Percentiles rank a stretch among this genome's conserved stretches.
Evolutionary conservation across 2,888 invertebrate genomes (phyloP).

Genomic region (Tachina grossa): DNA sequence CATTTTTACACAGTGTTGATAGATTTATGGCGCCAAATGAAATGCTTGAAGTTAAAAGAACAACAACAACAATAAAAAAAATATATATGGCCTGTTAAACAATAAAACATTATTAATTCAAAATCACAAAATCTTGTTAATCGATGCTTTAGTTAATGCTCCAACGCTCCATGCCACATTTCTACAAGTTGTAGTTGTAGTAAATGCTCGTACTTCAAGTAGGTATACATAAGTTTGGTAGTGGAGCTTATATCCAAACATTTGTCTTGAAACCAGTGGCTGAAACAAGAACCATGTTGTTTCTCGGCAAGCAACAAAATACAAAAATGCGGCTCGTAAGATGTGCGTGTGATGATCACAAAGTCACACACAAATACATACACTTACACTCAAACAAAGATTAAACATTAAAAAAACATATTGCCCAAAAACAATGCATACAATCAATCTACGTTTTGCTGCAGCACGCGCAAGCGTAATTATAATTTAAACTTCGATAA

Average conservation of each 20-base stretch:
- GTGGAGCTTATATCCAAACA: constrained; percentile 40
- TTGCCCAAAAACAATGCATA: constrained; percentile 37
- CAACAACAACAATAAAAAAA: constrained; percentile 21
- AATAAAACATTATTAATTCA: constrained; percentile 71
- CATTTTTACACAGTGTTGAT: constrained; percentile 76
- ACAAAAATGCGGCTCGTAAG: constrained; percentile 55
- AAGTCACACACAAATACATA: constrained; percentile 3
- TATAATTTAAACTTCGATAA: constrained; percentile 81
- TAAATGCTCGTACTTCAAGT: constrained; percentile 4
- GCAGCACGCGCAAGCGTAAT: constrained; percentile 74
- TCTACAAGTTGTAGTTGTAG: constrained; percentile 44
- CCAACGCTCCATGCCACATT: constrained; percentile 56
- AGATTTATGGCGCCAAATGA: constrained; percentile 82
- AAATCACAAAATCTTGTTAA: constrained; percentile 71
- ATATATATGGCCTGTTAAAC: constrained; percentile 74
- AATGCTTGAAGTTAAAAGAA: constrained; percentile 74
- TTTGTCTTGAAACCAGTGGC: constrained; percentile 56
- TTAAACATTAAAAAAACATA: constrained; percentile 29
- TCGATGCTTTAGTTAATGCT: constrained; percentile 67
- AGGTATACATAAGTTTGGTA: neutral
- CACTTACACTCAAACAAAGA: neutral
- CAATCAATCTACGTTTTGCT: constrained; percentile 64
- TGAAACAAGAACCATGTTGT: constrained; percentile 63
- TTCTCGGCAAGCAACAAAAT: constrained; percentile 45
- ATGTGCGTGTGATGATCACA: constrained; percentile 63